Percentiles rank a stretch among this genome's conserved stretches.
Evolutionary conservation across 2,888 invertebrate genomes (phyloP).

Genomic region (Stictocephala bisonia): DNA sequence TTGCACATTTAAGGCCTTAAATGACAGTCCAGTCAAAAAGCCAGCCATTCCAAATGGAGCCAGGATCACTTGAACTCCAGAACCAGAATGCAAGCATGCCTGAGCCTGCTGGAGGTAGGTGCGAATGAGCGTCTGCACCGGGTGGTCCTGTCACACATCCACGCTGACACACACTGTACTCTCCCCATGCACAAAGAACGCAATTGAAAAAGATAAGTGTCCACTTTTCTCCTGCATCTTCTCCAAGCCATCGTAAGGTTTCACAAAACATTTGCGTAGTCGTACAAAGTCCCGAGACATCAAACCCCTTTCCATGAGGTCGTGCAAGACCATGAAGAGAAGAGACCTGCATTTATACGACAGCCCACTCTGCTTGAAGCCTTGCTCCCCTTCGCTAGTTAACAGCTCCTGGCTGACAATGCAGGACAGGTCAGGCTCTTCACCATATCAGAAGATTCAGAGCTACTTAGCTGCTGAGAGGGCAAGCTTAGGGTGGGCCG

Average conservation of each 20-base stretch:
- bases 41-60: constrained; percentile 96
- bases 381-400: constrained; percentile 84
- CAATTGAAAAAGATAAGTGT: constrained; percentile 93
- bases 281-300: constrained; percentile 95
- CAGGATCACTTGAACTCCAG: constrained; percentile 83
- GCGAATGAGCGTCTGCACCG: constrained; percentile 87
- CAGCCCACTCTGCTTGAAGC: constrained; percentile 96
- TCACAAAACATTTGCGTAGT: constrained; percentile 98
- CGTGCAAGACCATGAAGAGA: constrained; percentile 98
- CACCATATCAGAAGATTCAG: too few relatives aligned
- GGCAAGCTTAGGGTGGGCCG: too few relatives aligned
- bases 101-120: constrained; percentile 76
- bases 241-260: constrained; percentile 90
- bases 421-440: too few relatives aligned
- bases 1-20: constrained; percentile 73
- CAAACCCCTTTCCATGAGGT: constrained; percentile 97
- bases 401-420: too few relatives aligned
- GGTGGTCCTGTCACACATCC: constrained; percentile 96
- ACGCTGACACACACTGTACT: constrained; percentile 98
- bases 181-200: constrained; percentile 99
- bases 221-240: constrained; percentile 73
- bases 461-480: too few relatives aligned
- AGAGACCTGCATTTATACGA: constrained; percentile 98
- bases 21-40: constrained; percentile 87
- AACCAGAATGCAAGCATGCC: constrained; percentile 66